These are phyloP conservation scores for Chunga burmeisteri DNA, from an alignment of 2,113 vertebrate genomes.

Conservation along the genomic window DNA sequence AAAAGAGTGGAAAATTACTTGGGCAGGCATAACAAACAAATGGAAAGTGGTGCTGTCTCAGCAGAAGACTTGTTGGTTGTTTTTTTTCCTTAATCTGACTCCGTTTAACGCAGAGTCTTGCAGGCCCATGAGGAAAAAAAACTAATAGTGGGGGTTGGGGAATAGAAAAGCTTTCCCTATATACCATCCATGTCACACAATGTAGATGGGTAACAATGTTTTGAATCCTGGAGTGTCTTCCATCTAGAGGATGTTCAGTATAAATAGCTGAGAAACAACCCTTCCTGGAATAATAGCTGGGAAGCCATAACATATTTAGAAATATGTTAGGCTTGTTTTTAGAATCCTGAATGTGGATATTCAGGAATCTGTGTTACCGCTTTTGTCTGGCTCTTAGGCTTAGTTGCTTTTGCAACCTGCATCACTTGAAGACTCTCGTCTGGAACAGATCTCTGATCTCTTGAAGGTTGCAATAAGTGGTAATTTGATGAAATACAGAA, in stretches of 20 bases:
- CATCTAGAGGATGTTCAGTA: neutral
- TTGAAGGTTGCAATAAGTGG: neutral
- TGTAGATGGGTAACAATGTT: neutral
- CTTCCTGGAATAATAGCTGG: neutral
- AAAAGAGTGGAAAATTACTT: neutral
- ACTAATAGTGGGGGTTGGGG: rapidly evolving
- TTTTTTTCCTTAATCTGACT: neutral
- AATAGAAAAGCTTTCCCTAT: neutral
- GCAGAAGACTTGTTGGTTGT: neutral
- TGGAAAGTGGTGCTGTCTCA: neutral
- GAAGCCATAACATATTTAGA: neutral
- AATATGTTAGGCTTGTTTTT: neutral
- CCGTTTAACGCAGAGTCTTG: neutral
- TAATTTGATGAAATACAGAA: neutral
- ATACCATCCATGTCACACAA: no score
- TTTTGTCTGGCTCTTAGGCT: neutral
- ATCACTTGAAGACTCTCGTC: neutral
- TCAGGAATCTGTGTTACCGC: neutral
- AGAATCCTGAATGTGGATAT: neutral
- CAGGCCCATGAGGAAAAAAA: neutral
- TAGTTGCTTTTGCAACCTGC: neutral
- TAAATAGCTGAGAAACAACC: neutral
- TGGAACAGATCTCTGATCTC: neutral
- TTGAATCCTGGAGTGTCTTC: neutral
- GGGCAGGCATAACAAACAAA: neutral